Conservation (phyloP, 2,113 vertebrate species). For the Hemiscyllium ocellatum region DNA sequence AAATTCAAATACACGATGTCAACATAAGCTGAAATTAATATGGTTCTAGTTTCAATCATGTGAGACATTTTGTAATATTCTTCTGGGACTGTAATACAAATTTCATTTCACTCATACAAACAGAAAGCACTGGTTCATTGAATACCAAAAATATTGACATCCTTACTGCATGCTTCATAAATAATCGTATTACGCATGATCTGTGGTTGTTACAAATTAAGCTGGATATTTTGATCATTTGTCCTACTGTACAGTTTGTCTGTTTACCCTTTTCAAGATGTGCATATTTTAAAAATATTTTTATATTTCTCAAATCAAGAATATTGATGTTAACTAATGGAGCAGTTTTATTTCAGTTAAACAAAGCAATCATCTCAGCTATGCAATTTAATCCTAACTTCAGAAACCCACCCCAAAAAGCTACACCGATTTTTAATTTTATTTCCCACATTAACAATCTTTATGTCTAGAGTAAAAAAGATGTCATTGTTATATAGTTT, state of each 20-base stretch:
- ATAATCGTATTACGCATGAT: not conserved
- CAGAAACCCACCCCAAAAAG: not conserved
- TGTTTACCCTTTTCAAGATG: not conserved
- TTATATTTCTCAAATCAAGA: not conserved
- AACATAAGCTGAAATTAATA: not conserved
- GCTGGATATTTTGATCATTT: not conserved
- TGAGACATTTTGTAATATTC: not conserved
- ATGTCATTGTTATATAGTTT: too few species aligned
- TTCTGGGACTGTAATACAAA: not conserved
- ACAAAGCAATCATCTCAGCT: not conserved
- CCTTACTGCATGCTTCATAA: not conserved
- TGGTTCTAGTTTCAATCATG: constrained; percentile 1
- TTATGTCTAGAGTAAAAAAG: not conserved
- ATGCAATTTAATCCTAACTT: not conserved
- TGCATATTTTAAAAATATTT: not conserved
- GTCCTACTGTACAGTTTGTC: not conserved
- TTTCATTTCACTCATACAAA: constrained; percentile 8
- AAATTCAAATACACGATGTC: not conserved
- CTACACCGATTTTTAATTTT: not conserved
- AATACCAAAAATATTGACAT: constrained; percentile 28
- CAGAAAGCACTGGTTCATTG: not conserved
- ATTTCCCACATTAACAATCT: not conserved
- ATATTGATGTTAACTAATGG: not conserved
- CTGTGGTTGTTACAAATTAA: not conserved
- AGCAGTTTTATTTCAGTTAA: not conserved